Evolutionary conservation across 2,113 vertebrate genomes (phyloP), one percentile per base, ranked within the genome.

Genomic region (Neogobius melanostomus): DNA sequence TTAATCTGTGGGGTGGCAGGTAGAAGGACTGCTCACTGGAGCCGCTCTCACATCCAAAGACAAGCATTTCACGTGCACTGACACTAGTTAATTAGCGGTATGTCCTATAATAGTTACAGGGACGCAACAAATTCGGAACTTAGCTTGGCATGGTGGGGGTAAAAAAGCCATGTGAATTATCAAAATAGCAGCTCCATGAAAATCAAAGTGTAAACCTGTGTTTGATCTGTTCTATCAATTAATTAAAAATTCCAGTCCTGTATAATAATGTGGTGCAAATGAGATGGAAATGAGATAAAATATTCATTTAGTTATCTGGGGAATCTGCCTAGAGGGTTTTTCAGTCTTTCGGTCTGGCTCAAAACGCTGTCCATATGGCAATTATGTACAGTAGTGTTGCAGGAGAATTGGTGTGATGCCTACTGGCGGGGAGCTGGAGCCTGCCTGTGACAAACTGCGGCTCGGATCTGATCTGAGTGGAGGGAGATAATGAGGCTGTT

Each of bases 201-300:
- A 92, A 92, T 92, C 88, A 91, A 92, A 91, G 88, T 87, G 80
- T 86, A 85, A 91, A 92, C 90, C 90, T 91, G 86, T 91, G 91
- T 93, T 92, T 93, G 90, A 93, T 92, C 88, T 90, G 89, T 91
- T 91, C 87, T 91, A 91, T 93, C 89, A 93, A 92, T 92, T 93
- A 93, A 93, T 93, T 91, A 91, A 89, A 91, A 90, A 64, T 64
- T 86, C 81, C 88, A 82, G 75, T 88, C 90, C 91, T 91, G 89
- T 93, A 89, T 91, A 90, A 93, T 93, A 92, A 93, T 90, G 88
- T 76, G 80, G 81, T 92, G 91, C 88, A 93, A 93, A 93, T 93
- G 84, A 93, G 93, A 93, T 93, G 92, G 91, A 92, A 93, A 93
- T 93, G 72, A 93, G 92, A 93, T 93, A 87, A 92, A 93, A 93